phyloP scores from a whole-genome alignment of 2,888 invertebrate genomes.

The Acanthopleura granulata region DNA sequence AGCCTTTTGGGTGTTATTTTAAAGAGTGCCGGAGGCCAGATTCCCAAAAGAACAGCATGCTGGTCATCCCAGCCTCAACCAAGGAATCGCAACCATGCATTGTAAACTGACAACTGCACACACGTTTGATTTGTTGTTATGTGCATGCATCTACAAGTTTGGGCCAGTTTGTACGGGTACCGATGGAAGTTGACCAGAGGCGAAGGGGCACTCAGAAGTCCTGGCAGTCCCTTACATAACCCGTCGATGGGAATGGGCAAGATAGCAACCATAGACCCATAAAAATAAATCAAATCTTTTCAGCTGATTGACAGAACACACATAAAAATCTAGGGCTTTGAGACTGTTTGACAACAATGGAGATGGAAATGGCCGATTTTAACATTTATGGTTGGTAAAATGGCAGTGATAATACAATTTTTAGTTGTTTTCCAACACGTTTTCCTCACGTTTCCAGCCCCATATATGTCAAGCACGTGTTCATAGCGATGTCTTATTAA shows the following conservation, averaged over 20 bases:
- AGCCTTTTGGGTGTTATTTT: not conserved
- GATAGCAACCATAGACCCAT: not conserved
- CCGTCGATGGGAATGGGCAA: not conserved
- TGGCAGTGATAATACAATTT: not conserved
- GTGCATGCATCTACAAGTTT: not conserved
- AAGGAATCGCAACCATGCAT: too few relatives aligned
- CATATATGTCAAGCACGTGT: too few relatives aligned
- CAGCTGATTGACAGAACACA: not conserved
- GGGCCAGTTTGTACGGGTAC: not conserved
- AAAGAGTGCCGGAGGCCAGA: not conserved
- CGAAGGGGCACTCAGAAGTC: not conserved
- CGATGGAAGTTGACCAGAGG: not conserved
- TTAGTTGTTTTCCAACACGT: constrained; percentile 4
- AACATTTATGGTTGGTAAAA: constrained; percentile 3
- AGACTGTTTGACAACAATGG: not conserved
- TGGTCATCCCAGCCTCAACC: too few relatives aligned
- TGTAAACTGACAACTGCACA: not conserved
- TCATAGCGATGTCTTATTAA: too few relatives aligned
- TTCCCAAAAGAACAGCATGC: not conserved
- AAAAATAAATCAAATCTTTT: constrained; percentile 15
- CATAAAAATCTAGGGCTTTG: not conserved
- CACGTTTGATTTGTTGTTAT: constrained; percentile 5
- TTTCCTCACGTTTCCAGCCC: not conserved
- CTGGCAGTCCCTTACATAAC: not conserved
- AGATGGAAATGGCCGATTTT: not conserved